These are phyloP conservation scores for Chrysina gloriosa DNA, from an alignment of 2,888 invertebrate genomes.

Conservation along the genomic window DNA sequence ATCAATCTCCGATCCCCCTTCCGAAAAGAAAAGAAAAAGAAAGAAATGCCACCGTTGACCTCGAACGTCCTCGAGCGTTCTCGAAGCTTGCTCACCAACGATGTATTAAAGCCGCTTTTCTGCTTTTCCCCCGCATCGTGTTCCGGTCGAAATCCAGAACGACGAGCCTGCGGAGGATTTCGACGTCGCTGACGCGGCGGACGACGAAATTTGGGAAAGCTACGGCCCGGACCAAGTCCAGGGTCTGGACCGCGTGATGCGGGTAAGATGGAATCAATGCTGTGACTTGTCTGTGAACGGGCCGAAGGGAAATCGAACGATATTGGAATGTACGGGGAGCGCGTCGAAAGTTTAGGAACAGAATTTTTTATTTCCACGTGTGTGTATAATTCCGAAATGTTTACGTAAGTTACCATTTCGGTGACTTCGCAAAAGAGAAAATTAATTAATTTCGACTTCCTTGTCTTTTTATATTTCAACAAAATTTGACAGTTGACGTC, in stretches of 20 bases:
- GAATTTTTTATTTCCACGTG: background rate
- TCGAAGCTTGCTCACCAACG: no score
- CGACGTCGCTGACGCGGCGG: conserved; percentile 71
- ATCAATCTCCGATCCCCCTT: no score
- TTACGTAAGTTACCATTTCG: no score
- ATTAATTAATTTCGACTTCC: no score
- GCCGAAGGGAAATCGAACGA: background rate
- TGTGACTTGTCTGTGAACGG: background rate
- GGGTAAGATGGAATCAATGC: conserved; percentile 65
- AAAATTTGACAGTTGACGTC: no score
- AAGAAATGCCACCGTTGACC: no score
- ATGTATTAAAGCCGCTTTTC: background rate
- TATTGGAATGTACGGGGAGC: background rate
- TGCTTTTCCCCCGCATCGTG: background rate
- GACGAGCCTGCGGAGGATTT: conserved; percentile 74
- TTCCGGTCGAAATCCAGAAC: conserved; percentile 70
- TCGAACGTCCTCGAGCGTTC: no score
- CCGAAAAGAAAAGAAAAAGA: no score
- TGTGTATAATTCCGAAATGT: background rate
- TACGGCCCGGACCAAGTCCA: conserved; percentile 69
- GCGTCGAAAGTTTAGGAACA: background rate
- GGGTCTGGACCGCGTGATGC: conserved; percentile 69
- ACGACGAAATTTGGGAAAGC: conserved; percentile 73
- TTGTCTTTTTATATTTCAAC: no score
- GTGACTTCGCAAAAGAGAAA: no score